Conservation (phyloP, 2,888 invertebrate genomes). For the Diogma glabrata region DNA sequence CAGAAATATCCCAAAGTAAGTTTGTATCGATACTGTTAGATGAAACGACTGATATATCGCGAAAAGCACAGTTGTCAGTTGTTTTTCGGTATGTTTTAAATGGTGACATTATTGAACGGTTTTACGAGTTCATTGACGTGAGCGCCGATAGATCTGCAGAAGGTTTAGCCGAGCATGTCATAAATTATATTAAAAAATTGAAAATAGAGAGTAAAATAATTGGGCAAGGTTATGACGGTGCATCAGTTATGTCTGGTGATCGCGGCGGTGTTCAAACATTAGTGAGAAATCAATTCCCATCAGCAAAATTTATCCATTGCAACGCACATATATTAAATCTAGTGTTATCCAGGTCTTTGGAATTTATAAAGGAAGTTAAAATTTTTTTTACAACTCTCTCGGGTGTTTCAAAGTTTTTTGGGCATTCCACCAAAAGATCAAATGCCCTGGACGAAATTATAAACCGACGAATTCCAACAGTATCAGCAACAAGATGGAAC, state of each 20-base stretch:
- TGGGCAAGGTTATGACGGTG: constrained; percentile 22
- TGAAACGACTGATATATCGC: background rate
- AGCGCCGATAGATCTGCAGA: background rate
- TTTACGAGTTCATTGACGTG: background rate
- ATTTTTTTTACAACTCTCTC: background rate
- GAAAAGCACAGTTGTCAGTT: background rate
- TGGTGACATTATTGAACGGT: background rate
- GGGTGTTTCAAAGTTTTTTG: constrained; percentile 18
- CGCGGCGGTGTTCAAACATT: constrained; percentile 21
- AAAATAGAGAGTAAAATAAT: constrained; percentile 14
- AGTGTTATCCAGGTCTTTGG: constrained; percentile 10
- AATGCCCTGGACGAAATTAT: constrained; percentile 12
- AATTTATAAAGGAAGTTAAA: background rate
- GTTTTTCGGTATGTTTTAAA: constrained; percentile 5
- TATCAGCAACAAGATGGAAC: constrained; percentile 17
- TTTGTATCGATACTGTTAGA: constrained; percentile 1
- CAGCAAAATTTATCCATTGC: constrained; percentile 21
- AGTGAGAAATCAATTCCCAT: constrained; percentile 18
- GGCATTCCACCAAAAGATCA: constrained; percentile 18
- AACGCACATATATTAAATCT: constrained; percentile 20
- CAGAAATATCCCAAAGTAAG: background rate
- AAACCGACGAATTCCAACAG: constrained; percentile 15
- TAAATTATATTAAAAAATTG: constrained; percentile 11
- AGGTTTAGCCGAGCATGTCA: constrained; percentile 14
- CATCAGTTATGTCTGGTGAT: constrained; percentile 17